Conservation (phyloP, 2,113 vertebrate species). For the Telmatochromis brichardi region DNA sequence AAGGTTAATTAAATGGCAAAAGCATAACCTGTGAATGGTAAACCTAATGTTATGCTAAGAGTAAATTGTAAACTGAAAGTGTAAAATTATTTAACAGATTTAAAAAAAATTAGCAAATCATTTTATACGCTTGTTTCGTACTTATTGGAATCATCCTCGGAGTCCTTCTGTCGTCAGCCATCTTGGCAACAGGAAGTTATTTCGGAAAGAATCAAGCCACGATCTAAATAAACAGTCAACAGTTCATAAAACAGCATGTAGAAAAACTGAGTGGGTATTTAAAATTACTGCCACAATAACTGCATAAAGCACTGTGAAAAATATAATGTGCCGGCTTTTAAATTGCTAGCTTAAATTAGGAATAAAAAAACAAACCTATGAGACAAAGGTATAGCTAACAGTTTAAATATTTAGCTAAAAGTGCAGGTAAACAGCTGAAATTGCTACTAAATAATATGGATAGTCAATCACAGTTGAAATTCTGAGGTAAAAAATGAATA, state of each 20-base stretch:
- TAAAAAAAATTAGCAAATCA: rapidly evolving
- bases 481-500: not conserved
- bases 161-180: not conserved
- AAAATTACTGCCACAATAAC: not conserved
- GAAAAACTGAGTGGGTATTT: not conserved
- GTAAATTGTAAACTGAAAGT: not conserved
- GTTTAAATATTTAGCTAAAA: not conserved
- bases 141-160: not conserved
- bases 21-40: not conserved
- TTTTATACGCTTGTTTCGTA: not conserved
- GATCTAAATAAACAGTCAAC: not conserved
- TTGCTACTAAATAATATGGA: not conserved
- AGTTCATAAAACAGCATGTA: not conserved
- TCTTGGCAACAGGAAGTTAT: not conserved
- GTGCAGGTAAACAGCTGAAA: not conserved
- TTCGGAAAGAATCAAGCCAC: not conserved
- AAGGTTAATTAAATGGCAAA: not conserved
- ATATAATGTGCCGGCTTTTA: not conserved
- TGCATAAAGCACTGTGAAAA: not conserved
- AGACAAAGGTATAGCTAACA: not conserved
- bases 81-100: not conserved
- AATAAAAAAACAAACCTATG: not conserved
- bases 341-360: not conserved
- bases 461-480: not conserved
- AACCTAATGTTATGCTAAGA: not conserved